phyloP scores from a whole-genome alignment of 2,113 vertebrate genomes.

The Nibea albiflora region DNA sequence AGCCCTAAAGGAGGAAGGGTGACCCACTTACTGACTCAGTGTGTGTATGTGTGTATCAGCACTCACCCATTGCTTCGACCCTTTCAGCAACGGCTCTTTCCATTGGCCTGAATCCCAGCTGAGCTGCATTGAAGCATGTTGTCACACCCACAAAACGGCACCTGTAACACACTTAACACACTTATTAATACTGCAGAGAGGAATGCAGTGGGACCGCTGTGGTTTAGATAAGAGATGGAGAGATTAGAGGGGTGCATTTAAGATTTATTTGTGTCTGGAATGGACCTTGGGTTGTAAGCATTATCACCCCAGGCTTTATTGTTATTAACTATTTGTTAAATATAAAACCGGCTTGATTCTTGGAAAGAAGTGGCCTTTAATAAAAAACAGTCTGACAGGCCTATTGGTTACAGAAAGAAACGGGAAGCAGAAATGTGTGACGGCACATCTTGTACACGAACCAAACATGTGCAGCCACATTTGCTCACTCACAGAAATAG shows the following conservation, averaged over 20 bases:
- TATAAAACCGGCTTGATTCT: background rate
- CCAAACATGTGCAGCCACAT: constrained; percentile 23
- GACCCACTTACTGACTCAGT: constrained; percentile 55
- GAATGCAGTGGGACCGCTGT: background rate
- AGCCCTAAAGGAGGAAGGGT: constrained; percentile 36
- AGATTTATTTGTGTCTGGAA: background rate
- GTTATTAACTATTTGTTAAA: no score
- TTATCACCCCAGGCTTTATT: background rate
- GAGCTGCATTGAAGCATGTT: constrained; percentile 44
- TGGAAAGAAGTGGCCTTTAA: background rate
- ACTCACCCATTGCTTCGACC: constrained; percentile 5
- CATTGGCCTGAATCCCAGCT: constrained; percentile 41
- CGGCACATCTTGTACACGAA: constrained; percentile 7
- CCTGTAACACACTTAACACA: constrained; percentile 33
- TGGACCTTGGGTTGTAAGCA: background rate
- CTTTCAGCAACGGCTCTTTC: constrained; percentile 40
- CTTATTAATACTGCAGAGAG: background rate
- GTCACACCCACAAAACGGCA: constrained; percentile 49
- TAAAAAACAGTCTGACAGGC: constrained; percentile 30
- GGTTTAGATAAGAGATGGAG: constrained; percentile 11
- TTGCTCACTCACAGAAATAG: constrained; percentile 48
- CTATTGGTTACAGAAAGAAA: background rate
- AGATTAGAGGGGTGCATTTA: background rate
- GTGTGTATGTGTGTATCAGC: background rate
- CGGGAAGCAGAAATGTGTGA: background rate